Base-by-base conservation (phyloP, 2,113 vertebrate genomes). In the Hippocampus comes region DNA sequence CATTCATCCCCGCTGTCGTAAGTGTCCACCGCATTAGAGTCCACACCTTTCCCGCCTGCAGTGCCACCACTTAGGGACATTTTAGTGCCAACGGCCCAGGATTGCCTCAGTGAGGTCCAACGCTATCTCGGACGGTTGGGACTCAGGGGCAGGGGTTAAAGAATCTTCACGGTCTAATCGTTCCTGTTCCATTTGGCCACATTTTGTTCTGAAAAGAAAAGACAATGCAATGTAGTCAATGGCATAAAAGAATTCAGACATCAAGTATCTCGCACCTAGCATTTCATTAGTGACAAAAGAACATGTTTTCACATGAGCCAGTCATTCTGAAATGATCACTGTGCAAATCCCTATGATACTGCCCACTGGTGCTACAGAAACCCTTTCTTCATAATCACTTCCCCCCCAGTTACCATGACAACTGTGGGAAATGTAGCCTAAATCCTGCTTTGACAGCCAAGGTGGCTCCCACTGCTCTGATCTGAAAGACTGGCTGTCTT, bases 1-100 rank as follows among this genome's bases (percentile, higher is more conserved):
- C 97, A 99, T 92, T 99, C 97, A 96, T 99, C 97, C 92, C 97
- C 97, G 87, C 97, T 99, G 93, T 99, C 97, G 73, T 99, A 99
- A 84, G 97, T 97, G 93, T 99, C 97, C 94, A 98, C 97, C 89
- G 97, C 95, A 95, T 98, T 98, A 81, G 96, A 95, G 94, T 99
- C 97, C 83, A 98, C 96, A 96, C 96, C 97, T 99, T 99, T 98
- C 97, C 96, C 97, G 95, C 96, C 96, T 96, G 96, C 95, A 97
- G 96, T 95, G 96, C 96, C 96, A 94, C 97, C 94, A 96, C 97
- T 98, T 96, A 99, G 97, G 97, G 97, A 99, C 97, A 99, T 99
- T 95, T 98, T 99, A 99, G 95, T 97, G 94, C 96, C 95, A 97
- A 95, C 94, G 78, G 93, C 93, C 95, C 95, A 94, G 91, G 86